Evolutionary conservation across 2,797 vertebrate species (phyloP).

Genomic region (Gymnocypris eckloni): DNA sequence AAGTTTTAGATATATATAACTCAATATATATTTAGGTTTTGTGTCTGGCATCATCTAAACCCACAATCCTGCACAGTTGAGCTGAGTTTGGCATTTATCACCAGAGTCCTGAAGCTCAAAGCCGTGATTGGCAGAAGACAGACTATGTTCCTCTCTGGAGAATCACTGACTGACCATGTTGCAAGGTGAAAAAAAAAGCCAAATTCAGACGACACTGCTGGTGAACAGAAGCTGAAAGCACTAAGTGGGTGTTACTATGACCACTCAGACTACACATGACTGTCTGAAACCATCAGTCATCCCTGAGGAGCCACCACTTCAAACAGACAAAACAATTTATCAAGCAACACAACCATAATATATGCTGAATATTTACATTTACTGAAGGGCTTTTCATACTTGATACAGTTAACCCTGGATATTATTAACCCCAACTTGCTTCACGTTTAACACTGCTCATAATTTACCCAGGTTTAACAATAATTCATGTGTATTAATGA

Average conservation of each 20-base stretch:
- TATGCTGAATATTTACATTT: background rate
- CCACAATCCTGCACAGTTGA: slow-evolving; percentile 34
- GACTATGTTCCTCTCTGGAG: slow-evolving; percentile 28
- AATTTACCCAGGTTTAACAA: background rate
- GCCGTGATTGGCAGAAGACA: slow-evolving; percentile 33
- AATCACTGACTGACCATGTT: slow-evolving; percentile 37
- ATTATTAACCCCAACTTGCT: background rate
- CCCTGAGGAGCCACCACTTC: background rate
- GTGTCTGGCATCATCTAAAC: slow-evolving; percentile 27
- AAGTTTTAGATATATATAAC: background rate
- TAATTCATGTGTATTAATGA: background rate
- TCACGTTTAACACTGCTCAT: background rate
- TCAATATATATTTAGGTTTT: background rate
- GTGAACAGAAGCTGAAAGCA: slow-evolving; percentile 13
- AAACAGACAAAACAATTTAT: background rate
- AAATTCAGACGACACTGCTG: slow-evolving; percentile 20
- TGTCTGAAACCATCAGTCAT: slow-evolving; percentile 23
- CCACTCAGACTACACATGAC: background rate
- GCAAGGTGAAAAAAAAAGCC: slow-evolving; percentile 31
- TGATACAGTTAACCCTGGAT: background rate
- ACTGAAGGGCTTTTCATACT: background rate
- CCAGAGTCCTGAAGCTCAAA: slow-evolving; percentile 25
- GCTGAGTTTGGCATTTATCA: slow-evolving; percentile 49
- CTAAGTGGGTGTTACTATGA: slow-evolving; percentile 32
- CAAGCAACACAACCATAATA: background rate